phyloP scores from a whole-genome alignment of 92 coral and sea anemone species.

The Plumapathes pennacea region DNA sequence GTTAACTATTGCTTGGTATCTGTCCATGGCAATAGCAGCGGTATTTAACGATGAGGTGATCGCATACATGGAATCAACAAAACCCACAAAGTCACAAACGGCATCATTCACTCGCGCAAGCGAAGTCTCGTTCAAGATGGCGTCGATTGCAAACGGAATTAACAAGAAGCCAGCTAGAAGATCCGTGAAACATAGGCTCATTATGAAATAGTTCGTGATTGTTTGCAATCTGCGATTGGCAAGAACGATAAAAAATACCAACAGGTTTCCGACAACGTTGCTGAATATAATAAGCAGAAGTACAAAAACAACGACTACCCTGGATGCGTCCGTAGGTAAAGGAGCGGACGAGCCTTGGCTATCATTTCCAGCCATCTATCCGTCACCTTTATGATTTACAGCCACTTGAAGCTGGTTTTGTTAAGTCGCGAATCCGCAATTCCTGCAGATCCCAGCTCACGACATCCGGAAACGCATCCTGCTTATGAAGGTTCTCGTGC shows the following conservation, averaged over 20 bases:
- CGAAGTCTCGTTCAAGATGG: constrained; percentile 29
- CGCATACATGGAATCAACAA: constrained; percentile 78
- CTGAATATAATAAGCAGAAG: too few species aligned
- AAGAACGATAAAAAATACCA: constrained; percentile 75
- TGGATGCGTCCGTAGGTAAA: too few species aligned
- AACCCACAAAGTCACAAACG: constrained; percentile 70
- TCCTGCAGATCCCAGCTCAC: too few species aligned
- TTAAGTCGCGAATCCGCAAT: too few species aligned
- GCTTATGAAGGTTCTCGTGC: too few species aligned
- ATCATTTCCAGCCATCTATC: too few species aligned
- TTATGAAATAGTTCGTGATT: constrained; percentile 81
- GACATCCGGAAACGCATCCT: too few species aligned
- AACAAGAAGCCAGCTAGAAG: constrained; percentile 65
- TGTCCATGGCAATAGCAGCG: constrained; percentile 84
- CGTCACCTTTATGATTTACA: too few species aligned
- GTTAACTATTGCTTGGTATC: constrained; percentile 90
- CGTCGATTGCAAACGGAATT: constrained; percentile 67
- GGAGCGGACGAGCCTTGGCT: too few species aligned
- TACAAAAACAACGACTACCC: too few species aligned
- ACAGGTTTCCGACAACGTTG: too few species aligned
- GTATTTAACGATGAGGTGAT: constrained; percentile 80
- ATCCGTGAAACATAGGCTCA: constrained; percentile 84
- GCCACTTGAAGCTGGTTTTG: too few species aligned
- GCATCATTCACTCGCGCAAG: constrained; percentile 7
- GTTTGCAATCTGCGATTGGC: constrained; percentile 86